These are phyloP conservation scores for Butorides virescens DNA, from an alignment of 2,113 vertebrate genomes.

Conservation along the genomic window DNA sequence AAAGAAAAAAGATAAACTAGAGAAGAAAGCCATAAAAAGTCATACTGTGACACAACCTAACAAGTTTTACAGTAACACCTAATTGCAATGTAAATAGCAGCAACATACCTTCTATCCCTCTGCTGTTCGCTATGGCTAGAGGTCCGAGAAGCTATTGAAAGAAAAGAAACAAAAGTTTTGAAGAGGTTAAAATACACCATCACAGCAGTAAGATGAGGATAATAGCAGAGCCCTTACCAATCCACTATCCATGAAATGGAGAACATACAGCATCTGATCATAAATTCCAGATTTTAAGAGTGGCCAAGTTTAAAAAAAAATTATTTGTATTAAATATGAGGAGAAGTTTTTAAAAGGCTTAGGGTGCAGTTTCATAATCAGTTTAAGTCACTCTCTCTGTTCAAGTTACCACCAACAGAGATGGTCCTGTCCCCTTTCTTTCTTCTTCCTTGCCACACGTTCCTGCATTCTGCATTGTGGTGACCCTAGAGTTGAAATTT, in stretches of 20 bases:
- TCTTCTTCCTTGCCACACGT: neutral
- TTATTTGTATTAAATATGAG: neutral
- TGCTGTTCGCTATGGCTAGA: constrained; percentile 79
- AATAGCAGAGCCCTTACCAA: neutral
- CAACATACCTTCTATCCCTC: constrained; percentile 88
- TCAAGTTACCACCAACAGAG: neutral
- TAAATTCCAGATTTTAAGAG: neutral
- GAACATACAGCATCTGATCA: neutral
- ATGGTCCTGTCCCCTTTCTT: neutral
- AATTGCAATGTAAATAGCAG: neutral
- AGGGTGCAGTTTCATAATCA: neutral
- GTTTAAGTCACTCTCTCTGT: neutral
- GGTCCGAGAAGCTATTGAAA: constrained; percentile 77
- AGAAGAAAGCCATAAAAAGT: neutral
- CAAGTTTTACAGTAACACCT: neutral
- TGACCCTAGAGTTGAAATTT: neutral
- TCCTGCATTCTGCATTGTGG: neutral
- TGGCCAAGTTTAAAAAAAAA: neutral
- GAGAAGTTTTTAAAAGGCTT: neutral
- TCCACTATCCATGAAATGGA: neutral
- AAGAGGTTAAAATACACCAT: neutral
- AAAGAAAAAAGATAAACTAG: neutral
- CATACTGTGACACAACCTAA: neutral
- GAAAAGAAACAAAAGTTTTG: constrained; percentile 15
- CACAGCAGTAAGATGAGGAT: neutral